Conservation (phyloP, 2,797 vertebrate species). For the Sebastes diaconus region DNA sequence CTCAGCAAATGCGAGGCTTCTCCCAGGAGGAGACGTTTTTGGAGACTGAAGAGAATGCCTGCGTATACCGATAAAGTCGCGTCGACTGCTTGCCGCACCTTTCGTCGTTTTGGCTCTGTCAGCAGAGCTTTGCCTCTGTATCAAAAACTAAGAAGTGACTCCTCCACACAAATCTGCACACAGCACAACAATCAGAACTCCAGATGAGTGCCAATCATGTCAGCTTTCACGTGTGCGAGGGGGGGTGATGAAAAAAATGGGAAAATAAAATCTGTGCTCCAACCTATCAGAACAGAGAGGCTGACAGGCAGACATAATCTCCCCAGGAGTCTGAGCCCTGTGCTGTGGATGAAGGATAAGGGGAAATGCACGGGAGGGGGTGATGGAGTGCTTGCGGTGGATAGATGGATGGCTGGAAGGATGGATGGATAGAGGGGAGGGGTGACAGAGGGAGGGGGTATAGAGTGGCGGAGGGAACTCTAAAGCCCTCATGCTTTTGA, state of each 20-base stretch:
- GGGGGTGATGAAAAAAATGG: neutral
- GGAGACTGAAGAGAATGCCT: conserved; percentile 45
- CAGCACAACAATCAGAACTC: conserved; percentile 62
- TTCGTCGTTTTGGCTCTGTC: conserved; percentile 32
- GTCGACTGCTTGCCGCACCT: conserved; percentile 17
- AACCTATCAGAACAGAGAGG: conserved; percentile 64
- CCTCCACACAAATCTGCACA: conserved; percentile 52
- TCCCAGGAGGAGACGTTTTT: conserved; percentile 21
- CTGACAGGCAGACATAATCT: conserved; percentile 77
- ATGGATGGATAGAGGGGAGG: conserved; percentile 39
- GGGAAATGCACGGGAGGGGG: neutral
- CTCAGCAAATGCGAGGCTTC: conserved; percentile 37
- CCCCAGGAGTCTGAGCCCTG: conserved; percentile 59
- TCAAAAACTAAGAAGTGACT: conserved; percentile 52
- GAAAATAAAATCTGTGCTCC: conserved; percentile 42
- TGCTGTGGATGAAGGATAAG: conserved; percentile 63
- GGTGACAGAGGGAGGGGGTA: conserved; percentile 17
- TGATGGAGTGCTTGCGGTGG: conserved; percentile 40
- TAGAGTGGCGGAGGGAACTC: conserved; percentile 22
- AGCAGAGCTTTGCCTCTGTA: conserved; percentile 42
- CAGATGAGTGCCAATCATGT: conserved; percentile 73
- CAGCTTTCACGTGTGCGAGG: conserved; percentile 46
- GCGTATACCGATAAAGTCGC: conserved; percentile 56
- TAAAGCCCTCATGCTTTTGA: conserved; percentile 47
- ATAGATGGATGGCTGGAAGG: conserved; percentile 28